phyloP scores from a whole-genome alignment of 2,888 invertebrate species.

The Chrysina gloriosa region DNA sequence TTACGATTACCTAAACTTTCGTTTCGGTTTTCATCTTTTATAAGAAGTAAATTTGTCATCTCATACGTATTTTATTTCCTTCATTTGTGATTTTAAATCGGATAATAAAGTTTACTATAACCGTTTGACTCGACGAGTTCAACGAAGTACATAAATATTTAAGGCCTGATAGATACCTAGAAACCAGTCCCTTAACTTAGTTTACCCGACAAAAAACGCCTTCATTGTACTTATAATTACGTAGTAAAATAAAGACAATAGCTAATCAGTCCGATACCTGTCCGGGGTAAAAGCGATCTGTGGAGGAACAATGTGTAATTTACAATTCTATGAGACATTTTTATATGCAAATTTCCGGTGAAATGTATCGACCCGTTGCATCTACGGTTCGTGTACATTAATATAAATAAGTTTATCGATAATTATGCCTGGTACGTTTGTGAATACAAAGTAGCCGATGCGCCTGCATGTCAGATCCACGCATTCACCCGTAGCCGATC shows the following conservation, averaged over 20 bases:
- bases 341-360: slow-evolving; percentile 58
- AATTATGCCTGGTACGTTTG: slow-evolving; percentile 21
- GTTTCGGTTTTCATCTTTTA: neutral
- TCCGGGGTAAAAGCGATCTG: slow-evolving; percentile 49
- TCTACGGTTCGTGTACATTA: slow-evolving; percentile 12
- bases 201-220: neutral
- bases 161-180: slow-evolving; percentile 3
- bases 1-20: neutral
- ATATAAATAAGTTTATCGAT: slow-evolving; percentile 31
- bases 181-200: neutral
- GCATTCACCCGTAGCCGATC: neutral
- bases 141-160: slow-evolving; percentile 22
- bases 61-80: neutral
- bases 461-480: neutral
- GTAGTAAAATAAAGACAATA: slow-evolving; percentile 45
- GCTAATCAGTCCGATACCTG: slow-evolving; percentile 48
- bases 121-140: slow-evolving; percentile 7
- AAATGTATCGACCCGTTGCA: slow-evolving; percentile 50
- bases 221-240: slow-evolving; percentile 25
- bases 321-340: slow-evolving; percentile 59
- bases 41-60: slow-evolving; percentile 14
- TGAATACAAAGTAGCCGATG: slow-evolving; percentile 33
- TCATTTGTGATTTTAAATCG: neutral
- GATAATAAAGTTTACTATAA: slow-evolving; percentile 14
- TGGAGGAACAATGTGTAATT: slow-evolving; percentile 58